phyloP scores from a whole-genome alignment of 2,113 vertebrate genomes.

The human region DNA sequence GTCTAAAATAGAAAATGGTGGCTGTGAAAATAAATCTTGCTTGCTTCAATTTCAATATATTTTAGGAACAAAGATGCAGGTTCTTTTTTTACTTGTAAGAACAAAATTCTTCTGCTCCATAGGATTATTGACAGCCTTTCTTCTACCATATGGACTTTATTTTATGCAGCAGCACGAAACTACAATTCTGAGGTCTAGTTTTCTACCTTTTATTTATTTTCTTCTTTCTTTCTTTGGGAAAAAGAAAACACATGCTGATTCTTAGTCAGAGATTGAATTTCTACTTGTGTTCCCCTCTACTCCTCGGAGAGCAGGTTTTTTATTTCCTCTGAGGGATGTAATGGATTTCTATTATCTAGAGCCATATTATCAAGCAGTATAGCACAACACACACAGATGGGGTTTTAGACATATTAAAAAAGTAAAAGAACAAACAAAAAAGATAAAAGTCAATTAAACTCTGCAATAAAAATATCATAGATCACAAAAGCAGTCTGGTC shows the following conservation, averaged over 20 bases:
- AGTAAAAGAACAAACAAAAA: background rate
- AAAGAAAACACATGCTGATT: background rate
- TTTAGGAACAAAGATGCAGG: background rate
- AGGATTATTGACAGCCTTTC: slow-evolving; percentile 14
- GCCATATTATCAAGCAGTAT: background rate
- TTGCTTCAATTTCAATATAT: slow-evolving; percentile 26
- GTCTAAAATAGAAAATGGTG: background rate
- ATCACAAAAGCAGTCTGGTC: background rate
- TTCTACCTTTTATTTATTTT: slow-evolving; percentile 37
- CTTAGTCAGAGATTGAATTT: slow-evolving; percentile 11
- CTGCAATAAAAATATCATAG: background rate
- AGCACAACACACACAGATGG: background rate
- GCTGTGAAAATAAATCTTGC: slow-evolving; percentile 23
- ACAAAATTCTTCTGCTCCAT: background rate
- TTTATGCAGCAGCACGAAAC: background rate
- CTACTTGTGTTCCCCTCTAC: background rate
- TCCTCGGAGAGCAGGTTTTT: background rate
- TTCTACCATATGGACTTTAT: background rate
- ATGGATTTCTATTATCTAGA: slow-evolving; percentile 24
- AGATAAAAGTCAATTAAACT: background rate
- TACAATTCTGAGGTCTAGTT: background rate
- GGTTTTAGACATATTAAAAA: background rate
- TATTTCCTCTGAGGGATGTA: background rate
- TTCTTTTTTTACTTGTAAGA: slow-evolving; percentile 27
- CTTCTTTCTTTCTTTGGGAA: slow-evolving; percentile 15